Evolutionary conservation across 2,888 invertebrate species (phyloP).

Genomic region (Papilio elwesi): DNA sequence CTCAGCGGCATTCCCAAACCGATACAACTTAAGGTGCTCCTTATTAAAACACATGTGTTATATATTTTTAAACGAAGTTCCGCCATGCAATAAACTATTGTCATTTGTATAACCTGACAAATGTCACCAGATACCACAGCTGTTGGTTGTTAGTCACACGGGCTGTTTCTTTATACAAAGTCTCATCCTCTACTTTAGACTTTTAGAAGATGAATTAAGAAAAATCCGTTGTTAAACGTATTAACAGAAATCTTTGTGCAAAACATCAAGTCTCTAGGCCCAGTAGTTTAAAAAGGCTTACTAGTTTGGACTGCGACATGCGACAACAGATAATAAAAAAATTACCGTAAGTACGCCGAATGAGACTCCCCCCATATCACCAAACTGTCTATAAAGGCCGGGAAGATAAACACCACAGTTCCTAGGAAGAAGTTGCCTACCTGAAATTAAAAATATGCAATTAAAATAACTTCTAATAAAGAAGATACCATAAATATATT

Average conservation of each 20-base stretch:
- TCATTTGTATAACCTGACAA: too few species aligned
- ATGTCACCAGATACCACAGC: too few species aligned
- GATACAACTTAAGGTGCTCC: neutral
- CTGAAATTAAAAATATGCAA: conserved; percentile 52
- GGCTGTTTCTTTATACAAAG: too few species aligned
- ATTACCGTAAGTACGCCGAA: conserved; percentile 28
- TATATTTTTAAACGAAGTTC: neutral
- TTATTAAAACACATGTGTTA: neutral
- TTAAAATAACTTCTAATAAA: neutral
- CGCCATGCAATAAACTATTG: too few species aligned
- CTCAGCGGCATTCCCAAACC: neutral
- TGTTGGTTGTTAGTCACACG: too few species aligned
- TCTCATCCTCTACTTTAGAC: too few species aligned
- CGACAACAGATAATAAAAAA: neutral
- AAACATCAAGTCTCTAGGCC: too few species aligned
- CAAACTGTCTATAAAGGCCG: conserved; percentile 61
- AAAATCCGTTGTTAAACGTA: too few species aligned
- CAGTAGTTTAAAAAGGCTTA: neutral
- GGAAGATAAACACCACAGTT: conserved; percentile 60
- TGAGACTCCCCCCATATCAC: conserved; percentile 58
- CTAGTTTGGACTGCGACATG: too few species aligned
- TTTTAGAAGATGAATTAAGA: too few species aligned
- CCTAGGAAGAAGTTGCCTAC: conserved; percentile 64
- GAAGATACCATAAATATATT: too few species aligned
- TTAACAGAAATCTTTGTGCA: too few species aligned